Evolutionary conservation across 1,140 invertebrate genomes (phyloP), one percentile per base, ranked within the genome.

Genomic region (Colletes latitarsis): DNA sequence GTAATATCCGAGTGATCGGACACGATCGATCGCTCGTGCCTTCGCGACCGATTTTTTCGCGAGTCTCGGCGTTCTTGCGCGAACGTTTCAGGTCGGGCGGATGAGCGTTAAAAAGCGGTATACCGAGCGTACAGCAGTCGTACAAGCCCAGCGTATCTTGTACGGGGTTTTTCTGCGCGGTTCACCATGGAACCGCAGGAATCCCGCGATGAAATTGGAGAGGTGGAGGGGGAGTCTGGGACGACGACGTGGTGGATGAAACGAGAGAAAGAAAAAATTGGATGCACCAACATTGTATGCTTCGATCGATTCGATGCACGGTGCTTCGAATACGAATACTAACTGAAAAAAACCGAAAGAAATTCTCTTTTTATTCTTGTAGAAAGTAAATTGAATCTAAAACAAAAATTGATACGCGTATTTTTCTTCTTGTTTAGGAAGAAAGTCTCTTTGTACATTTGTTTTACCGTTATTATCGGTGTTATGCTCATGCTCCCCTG

Each of bases 101-200:
- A 63, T 46, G 72, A 78, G 58, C 63, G 76, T 78, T 72, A 78
- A 72, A 63, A 78, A 78, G 9, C 82, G 68, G 66, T 68, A 19
- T 82, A 78, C 52, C 60, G 77, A 58, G 53, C 77, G 79, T 82
- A 82, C 64, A 78, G 70, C 64, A 73, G 77, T 58, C 63, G 82
- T 77, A 77, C 83, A 85, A 81, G 82, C 71, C 71, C 77, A 71
- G 79, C 63, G 81, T 84, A 72, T 71, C 72, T 83, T 63, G 76
- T 74, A 63, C 60, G n/a, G 5, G 46, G 9, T 85, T 85, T 84
- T 85, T 84, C 77, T 74, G n/a, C 66, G 83, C 68, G 83, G 82
- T 84, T 85, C 77, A 53, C 68, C 71, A 60, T 85, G 62, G 71
- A 84, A 85, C 83, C 83, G 72, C 83, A 85, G 83, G 83, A 85